Evolutionary conservation across 2,113 vertebrate genomes (phyloP), one percentile per base, ranked within the genome.

Genomic region (Gavialis gangeticus): DNA sequence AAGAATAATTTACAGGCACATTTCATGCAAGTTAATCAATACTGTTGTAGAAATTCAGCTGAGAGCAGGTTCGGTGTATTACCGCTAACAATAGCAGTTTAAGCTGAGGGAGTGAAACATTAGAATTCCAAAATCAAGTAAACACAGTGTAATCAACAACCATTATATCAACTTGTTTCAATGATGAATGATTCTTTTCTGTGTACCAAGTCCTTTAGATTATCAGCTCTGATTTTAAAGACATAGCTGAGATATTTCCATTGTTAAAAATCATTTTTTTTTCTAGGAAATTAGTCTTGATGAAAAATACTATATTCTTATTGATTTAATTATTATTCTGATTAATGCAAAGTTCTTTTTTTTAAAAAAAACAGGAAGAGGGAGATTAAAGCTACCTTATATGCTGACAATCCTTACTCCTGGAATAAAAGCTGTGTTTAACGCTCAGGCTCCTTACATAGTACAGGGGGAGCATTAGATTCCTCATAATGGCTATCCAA

Each of bases 71-170:
- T 5, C 30, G 86, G 28, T 54, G 86, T 83, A 5, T 14, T 84
- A 85, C 15, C 73, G 18, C 67, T 85, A 85, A 92, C 87, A 37
- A 17, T 90, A 13, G 54, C 21, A 81, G 28, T 57, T 91, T 89
- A 78, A 89, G 91, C 8, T 28, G 66, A 12, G 22, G 28, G 15
- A 62, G 13, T 81, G 30, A 94, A 95, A 66, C 19, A 73, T 77
- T 58, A 85, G 59, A 89, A 91, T 89, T 37, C 30, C 84, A 91
- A 88, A 76, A 60, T 34, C 1, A 27, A 10, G 4, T 46, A 84
- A 91, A 79, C 17, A 25, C 13, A 79, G 12, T 84, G 57, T 79
- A 91, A 54, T 1, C 5, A 79, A 19, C 2, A 73, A 13, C 8
- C 22, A 27, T 84, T 73, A 67, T 67, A 27, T 11, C 60, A 69